Base-by-base conservation (phyloP, 2,888 invertebrate genomes). In the Dryobotodes eremita region DNA sequence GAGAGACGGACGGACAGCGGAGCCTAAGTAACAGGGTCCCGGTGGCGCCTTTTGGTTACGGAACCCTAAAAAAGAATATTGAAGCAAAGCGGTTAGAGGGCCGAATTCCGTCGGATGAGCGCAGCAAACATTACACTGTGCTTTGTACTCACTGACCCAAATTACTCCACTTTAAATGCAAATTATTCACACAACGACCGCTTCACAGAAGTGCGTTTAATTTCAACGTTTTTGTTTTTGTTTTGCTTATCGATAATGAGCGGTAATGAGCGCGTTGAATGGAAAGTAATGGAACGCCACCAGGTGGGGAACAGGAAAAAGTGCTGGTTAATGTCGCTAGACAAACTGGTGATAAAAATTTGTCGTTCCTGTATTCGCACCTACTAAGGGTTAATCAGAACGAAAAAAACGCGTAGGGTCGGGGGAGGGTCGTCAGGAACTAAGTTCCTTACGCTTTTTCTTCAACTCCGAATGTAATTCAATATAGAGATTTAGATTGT, bases 81-180 rank as follows among this genome's bases (percentile, higher is more conserved):
- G 65, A 62, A 86, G 73, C 75, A 80, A 88, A 86, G 73, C 75
- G 73, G 83, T 80, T 77, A 42, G 79, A 80, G 83, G 80, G 83
- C 82, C 85, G 20, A 6, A 20, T 70, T n/a, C 36, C 61, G 36
- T 11, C 70, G 82, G 80, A 86, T 82, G 86, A 86, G 75, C 82
- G 81, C 72, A 89, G 88, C 89, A 92, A 93, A 93, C 92, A 93
- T 87, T 64, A 80, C 66, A 79, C 77, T 65, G 69, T 62, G 87
- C 89, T 92, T 90, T 93, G 90, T 92, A 87, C 90, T 83, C 82
- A 83, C 85, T 93, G 93, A 92, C 94, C 94, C 91, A 92, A 95
- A 95, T 95, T 94, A 93, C 91, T 89, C 89, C 93, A 94, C 93
- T 96, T 94, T 93, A 95, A 93, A 96, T 96, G 96, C 94, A 95